Percentiles rank a stretch among this genome's conserved stretches.
phyloP scores from a whole-genome alignment of 64 coral and sea anemone species.

The Acropora tenuis region DNA sequence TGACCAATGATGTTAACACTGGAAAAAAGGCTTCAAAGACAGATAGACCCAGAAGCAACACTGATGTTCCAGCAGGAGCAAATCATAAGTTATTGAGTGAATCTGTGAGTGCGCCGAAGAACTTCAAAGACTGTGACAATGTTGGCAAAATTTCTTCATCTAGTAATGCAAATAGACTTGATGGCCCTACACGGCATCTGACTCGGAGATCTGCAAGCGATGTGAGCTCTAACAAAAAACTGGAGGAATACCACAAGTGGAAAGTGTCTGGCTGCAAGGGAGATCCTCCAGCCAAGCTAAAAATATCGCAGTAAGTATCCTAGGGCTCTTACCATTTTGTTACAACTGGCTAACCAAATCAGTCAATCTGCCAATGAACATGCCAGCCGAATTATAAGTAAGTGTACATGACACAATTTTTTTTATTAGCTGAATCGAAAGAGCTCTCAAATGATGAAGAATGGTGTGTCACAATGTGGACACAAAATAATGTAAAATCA shows the following conservation, averaged over 20 bases:
- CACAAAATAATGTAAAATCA: no score
- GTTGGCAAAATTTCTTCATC: neutral
- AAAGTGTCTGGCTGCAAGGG: conserved; percentile 81
- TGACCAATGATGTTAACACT: neutral
- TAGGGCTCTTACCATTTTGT: no score
- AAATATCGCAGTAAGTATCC: conserved; percentile 89
- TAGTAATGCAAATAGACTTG: conserved; percentile 27
- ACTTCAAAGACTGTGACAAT: neutral
- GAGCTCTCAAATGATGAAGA: no score
- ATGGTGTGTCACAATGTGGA: no score
- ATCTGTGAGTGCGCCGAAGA: neutral
- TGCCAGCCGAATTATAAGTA: no score
- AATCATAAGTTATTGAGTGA: conserved; percentile 7
- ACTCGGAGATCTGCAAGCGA: conserved; percentile 15
- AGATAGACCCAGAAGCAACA: conserved; percentile 30
- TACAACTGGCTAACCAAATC: no score
- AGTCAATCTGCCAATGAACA: no score
- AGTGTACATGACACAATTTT: no score
- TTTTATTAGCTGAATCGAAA: no score
- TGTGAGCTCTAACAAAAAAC: neutral
- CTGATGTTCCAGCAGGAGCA: neutral
- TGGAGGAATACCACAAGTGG: conserved; percentile 92
- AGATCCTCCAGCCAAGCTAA: conserved; percentile 82
- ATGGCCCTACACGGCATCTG: neutral
- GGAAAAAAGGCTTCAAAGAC: neutral